Evolutionary conservation across 2,888 invertebrate species (phyloP), one percentile per base, ranked within the genome.

Genomic region (Pristionchus maxplancki): DNA sequence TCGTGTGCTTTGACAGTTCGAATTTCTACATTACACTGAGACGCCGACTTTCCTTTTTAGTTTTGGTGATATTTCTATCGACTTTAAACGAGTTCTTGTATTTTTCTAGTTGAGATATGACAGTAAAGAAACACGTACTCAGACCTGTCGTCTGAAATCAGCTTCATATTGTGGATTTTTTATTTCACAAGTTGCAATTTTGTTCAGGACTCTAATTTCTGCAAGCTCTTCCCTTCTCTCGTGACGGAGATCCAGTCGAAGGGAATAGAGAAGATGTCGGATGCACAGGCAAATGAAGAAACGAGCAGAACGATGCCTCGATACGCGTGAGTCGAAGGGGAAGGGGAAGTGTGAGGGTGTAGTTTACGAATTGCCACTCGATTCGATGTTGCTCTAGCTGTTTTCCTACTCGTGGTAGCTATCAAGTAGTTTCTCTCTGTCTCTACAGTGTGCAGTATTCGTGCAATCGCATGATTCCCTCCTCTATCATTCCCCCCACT

Each of bases 191-290:
- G n/a, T n/a, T n/a, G n/a, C 11, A 3, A n/a, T 20, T 67, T 81
- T 88, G 3, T 58, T 58, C 31, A 88, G 88, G 64, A 90, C 53
- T 31, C 71, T 9, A 88, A 85, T 0, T 99, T 99, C 95, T 97
- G 97, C 95, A 98, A 98, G 95, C 96, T 99, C 83, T 99, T 99
- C 95, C 98, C 98, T 1, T 97, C 98, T 58, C 96, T 97, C 93
- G 97, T 97, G 44, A 96, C 96, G 93, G 97, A 97, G 81, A 83
- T 92, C 17, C 37, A 81, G 31, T 34, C 31, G 28, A 78, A 50
- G 78, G 88, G 88, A 20, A 48, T 88, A 28, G 28, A 58, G 40
- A 31, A 50, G n/a, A 64, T 64, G 78, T 37, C 37, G 50, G 88
- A 88, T n/a, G 88, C 78, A 31, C n/a, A 78, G 62, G 58, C 78